Conservation (phyloP, 2,888 invertebrate genomes). For the Pecten maximus region DNA sequence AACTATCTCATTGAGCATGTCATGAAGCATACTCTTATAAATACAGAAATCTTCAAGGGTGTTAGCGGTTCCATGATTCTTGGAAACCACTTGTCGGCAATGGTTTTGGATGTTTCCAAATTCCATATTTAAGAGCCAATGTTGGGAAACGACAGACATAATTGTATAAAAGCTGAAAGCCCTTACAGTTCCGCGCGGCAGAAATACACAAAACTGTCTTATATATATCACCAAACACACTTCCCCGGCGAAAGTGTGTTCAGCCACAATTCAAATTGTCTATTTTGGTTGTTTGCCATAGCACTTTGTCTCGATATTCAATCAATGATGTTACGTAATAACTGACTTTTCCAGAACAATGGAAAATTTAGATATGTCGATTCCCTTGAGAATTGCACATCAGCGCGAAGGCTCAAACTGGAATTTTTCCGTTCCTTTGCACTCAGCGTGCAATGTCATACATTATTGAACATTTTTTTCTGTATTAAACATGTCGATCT, state of each 20-base stretch:
- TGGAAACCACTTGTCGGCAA: no score
- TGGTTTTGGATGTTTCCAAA: no score
- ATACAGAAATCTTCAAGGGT: no score
- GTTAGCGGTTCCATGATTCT: no score
- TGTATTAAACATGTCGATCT: no score
- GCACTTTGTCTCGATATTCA: background rate
- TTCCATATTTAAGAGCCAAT: no score
- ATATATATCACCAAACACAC: background rate
- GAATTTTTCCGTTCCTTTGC: background rate
- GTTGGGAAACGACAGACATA: no score
- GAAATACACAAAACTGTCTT: background rate
- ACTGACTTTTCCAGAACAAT: background rate
- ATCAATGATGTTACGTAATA: constrained; percentile 15
- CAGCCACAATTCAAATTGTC: background rate
- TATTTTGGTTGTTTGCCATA: background rate
- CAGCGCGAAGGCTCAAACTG: background rate
- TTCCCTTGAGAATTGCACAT: background rate
- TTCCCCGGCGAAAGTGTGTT: background rate
- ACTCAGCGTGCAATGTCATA: background rate
- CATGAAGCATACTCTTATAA: no score
- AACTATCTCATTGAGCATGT: no score
- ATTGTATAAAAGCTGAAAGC: background rate
- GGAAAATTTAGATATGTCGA: background rate
- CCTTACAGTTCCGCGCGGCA: background rate
- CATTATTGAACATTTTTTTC: background rate